These are phyloP conservation scores for Cryptophagus acutangulus DNA, from an alignment of 2,888 invertebrate species.

Conservation along the genomic window DNA sequence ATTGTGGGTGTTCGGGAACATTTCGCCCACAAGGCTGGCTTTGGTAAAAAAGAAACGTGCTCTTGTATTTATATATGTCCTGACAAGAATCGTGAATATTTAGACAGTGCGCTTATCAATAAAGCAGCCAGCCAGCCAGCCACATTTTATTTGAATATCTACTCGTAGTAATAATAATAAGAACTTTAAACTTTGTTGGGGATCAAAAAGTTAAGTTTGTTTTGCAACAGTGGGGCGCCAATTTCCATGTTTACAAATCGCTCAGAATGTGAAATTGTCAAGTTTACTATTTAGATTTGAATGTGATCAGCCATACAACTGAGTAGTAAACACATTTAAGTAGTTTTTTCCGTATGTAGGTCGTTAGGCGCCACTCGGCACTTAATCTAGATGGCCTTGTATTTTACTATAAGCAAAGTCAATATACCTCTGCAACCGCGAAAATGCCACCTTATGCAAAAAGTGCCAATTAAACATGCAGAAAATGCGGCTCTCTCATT, in stretches of 20 bases:
- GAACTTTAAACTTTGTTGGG: conserved; percentile 1
- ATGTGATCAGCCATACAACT: neutral
- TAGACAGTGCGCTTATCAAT: conserved; percentile 2
- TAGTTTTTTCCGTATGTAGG: conserved; percentile 26
- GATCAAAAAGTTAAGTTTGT: neutral
- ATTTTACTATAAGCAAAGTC: conserved; percentile 31
- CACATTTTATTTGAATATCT: too few species aligned
- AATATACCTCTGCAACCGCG: conserved; percentile 34
- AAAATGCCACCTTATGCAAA: conserved; percentile 29
- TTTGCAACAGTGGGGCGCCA: conserved; percentile 1
- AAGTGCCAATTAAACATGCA: conserved; percentile 22
- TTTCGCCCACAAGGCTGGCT: conserved; percentile 5
- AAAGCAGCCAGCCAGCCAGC: too few species aligned
- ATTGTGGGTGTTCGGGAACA: conserved; percentile 22
- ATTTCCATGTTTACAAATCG: neutral
- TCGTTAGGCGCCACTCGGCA: conserved; percentile 32
- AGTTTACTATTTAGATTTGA: neutral
- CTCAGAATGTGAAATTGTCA: neutral
- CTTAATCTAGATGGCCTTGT: conserved; percentile 36
- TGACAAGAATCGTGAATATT: conserved; percentile 1
- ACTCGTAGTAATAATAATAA: too few species aligned
- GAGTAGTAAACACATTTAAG: conserved; percentile 2
- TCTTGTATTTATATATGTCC: neutral
- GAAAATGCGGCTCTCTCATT: conserved; percentile 23
- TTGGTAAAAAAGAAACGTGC: conserved; percentile 4